These are phyloP conservation scores for Neopipo cinnamomea DNA, from an alignment of 2,113 vertebrate genomes.

Conservation along the genomic window DNA sequence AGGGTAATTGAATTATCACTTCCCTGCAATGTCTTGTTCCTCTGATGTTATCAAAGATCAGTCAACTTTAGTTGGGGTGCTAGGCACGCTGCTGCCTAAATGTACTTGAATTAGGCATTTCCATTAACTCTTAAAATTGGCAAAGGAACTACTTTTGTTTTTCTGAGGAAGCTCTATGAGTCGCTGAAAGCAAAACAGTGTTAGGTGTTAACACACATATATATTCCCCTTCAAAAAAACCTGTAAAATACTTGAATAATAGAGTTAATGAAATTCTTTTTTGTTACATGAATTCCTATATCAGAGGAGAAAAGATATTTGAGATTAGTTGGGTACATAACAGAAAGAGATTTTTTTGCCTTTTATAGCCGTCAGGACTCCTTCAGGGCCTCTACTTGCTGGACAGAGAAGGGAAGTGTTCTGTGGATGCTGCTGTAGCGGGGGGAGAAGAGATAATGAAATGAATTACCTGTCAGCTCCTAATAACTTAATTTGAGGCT, in stretches of 20 bases:
- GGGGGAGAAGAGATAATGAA: background rate
- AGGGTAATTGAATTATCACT: background rate
- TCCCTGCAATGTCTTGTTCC: background rate
- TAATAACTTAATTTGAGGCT: background rate
- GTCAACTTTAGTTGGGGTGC: background rate
- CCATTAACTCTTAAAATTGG: background rate
- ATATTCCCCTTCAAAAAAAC: background rate
- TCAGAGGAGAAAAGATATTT: background rate
- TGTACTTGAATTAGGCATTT: background rate
- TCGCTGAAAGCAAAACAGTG: background rate
- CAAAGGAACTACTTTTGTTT: background rate
- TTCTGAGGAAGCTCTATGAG: background rate
- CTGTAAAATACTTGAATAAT: background rate
- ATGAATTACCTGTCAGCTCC: slow-evolving; percentile 1
- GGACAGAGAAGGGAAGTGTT: slow-evolving; percentile 30
- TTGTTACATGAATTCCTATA: background rate
- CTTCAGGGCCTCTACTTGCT: slow-evolving; percentile 37
- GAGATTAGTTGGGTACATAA: slow-evolving; percentile 28
- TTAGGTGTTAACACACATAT: background rate
- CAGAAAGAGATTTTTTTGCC: slow-evolving; percentile 57
- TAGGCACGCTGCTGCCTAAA: background rate
- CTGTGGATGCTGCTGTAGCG: background rate
- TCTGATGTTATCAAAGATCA: background rate
- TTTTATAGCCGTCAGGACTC: slow-evolving; percentile 60
- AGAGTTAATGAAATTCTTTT: background rate